Conservation (phyloP, 2,797 vertebrate species). For the Melanogrammus aeglefinus region DNA sequence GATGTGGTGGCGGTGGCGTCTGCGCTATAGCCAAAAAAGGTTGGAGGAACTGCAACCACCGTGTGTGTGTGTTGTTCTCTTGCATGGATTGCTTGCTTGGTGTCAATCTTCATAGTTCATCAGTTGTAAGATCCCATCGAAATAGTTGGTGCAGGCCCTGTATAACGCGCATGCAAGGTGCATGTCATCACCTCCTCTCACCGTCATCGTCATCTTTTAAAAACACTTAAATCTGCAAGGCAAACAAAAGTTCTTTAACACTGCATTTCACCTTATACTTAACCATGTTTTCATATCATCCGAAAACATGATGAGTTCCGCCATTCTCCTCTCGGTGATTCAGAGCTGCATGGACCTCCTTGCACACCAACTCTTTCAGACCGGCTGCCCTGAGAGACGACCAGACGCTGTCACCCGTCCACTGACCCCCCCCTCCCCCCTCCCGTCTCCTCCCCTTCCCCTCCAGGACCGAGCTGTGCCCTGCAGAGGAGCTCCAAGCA, state of each 20-base stretch:
- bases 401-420: neutral
- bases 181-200: conserved; percentile 24
- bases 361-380: conserved; percentile 21
- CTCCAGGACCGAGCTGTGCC: conserved; percentile 52
- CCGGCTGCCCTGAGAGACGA: conserved; percentile 2
- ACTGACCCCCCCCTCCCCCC: conserved; percentile 12
- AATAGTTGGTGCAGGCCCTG: conserved; percentile 35
- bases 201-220: neutral
- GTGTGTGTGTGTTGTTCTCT: conserved; percentile 27
- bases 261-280: neutral
- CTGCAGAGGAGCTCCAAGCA: conserved; percentile 49
- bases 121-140: conserved; percentile 17
- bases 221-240: neutral
- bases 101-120: neutral
- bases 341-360: neutral
- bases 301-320: neutral
- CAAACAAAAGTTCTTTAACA: neutral
- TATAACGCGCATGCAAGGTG: conserved; percentile 37
- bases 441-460: conserved; percentile 22
- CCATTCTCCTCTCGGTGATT: neutral
- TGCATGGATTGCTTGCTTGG: neutral
- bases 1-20: conserved; percentile 67
- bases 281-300: neutral
- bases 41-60: conserved; percentile 60
- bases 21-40: conserved; percentile 74